A percentile compares a stretch with the other conserved stretches of the same genome.
Conservation (phyloP, 1,140 invertebrate genomes). For the Hypothenemus hampei region DNA sequence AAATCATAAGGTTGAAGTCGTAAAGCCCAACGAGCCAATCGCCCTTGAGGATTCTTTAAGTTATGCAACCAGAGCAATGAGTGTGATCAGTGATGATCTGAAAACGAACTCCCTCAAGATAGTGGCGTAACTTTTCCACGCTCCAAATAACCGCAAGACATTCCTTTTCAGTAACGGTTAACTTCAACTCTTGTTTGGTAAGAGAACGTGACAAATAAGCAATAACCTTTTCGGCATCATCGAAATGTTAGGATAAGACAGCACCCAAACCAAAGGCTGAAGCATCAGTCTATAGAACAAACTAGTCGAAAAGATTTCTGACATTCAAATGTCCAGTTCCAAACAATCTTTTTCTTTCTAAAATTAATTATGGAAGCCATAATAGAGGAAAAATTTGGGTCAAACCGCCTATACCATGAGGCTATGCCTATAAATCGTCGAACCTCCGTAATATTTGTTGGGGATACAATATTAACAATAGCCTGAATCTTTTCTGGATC, state of each 20-base stretch:
- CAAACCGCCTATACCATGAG: constrained; percentile 46
- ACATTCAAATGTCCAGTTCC: background rate
- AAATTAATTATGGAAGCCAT: constrained; percentile 38
- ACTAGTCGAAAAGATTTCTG: constrained; percentile 7
- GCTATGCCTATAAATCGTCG: constrained; percentile 47
- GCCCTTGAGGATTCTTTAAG: constrained; percentile 43
- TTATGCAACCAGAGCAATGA: constrained; percentile 47
- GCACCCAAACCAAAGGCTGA: background rate
- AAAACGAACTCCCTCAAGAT: constrained; percentile 46
- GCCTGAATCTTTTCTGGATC: constrained; percentile 37
- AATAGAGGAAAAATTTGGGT: constrained; percentile 45
- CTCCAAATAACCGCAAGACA: constrained; percentile 44
- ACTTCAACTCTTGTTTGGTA: constrained; percentile 45
- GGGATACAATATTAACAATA: constrained; percentile 35
- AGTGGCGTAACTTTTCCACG: constrained; percentile 45
- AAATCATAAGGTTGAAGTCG: constrained; percentile 45
- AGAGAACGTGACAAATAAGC: constrained; percentile 21
- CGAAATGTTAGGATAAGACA: constrained; percentile 24
- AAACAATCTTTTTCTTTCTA: background rate
- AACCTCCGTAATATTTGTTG: constrained; percentile 18
- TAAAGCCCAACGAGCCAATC: constrained; percentile 47
- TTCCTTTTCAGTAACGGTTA: constrained; percentile 47
- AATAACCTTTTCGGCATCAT: constrained; percentile 23
- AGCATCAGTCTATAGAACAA: background rate
- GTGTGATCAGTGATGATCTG: constrained; percentile 49